Evolutionary conservation across 2,888 invertebrate species (phyloP).

Genomic region (Papilio gigon): DNA sequence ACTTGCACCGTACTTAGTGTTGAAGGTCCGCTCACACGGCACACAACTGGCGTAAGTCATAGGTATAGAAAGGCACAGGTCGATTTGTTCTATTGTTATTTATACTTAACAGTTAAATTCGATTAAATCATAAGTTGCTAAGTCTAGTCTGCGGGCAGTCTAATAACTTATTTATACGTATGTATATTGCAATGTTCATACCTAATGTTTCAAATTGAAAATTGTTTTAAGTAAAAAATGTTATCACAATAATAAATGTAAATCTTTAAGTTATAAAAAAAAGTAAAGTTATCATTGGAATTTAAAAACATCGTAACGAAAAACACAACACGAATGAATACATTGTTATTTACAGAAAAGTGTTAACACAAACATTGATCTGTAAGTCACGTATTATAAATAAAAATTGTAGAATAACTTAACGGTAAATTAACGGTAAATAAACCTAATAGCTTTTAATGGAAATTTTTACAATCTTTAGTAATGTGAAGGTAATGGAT

Average conservation of each 20-base stretch:
- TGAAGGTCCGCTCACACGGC: too few relatives aligned
- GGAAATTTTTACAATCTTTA: not conserved
- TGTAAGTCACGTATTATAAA: constrained; percentile 23
- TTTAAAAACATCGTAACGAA: not conserved
- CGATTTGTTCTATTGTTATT: too few relatives aligned
- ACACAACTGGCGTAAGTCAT: too few relatives aligned
- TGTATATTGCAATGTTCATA: too few relatives aligned
- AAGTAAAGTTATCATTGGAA: not conserved
- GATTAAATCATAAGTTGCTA: too few relatives aligned
- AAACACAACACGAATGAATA: not conserved
- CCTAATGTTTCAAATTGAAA: too few relatives aligned
- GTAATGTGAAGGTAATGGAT: not conserved
- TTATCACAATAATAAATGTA: not conserved
- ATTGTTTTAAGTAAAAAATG: too few relatives aligned
- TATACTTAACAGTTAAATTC: too few relatives aligned
- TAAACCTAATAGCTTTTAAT: not conserved
- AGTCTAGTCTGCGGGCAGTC: too few relatives aligned
- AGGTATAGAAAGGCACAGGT: too few relatives aligned
- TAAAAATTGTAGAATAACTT: constrained; percentile 19
- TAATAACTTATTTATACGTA: too few relatives aligned
- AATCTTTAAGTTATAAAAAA: not conserved
- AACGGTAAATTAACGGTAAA: constrained; percentile 10
- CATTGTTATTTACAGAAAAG: constrained; percentile 24
- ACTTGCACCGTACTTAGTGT: too few relatives aligned
- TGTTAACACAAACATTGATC: constrained; percentile 18